Evolutionary conservation across 2,888 invertebrate genomes (phyloP).

Genomic region (Pterostichus madidus): DNA sequence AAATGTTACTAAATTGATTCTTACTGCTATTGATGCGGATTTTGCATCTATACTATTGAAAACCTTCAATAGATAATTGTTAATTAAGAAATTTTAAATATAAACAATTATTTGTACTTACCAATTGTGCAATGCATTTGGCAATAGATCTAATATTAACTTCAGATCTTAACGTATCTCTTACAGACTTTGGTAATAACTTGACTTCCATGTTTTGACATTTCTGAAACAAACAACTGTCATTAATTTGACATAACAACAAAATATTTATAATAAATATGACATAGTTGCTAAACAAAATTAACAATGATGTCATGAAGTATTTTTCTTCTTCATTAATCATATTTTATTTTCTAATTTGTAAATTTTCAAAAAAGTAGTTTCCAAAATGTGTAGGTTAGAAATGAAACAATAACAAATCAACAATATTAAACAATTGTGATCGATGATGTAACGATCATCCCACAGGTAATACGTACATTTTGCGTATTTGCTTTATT

Average conservation of each 20-base stretch:
- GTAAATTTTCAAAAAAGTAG: slow-evolving; percentile 25
- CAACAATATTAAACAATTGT: slow-evolving; percentile 6
- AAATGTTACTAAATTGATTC: slow-evolving; percentile 81
- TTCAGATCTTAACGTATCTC: slow-evolving; percentile 80
- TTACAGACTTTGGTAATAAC: slow-evolving; percentile 76
- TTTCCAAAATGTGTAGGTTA: slow-evolving; percentile 38
- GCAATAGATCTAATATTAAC: slow-evolving; percentile 79
- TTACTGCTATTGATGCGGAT: slow-evolving; percentile 84
- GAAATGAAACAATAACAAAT: slow-evolving; percentile 7
- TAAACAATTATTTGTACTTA: slow-evolving; percentile 72
- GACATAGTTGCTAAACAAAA: slow-evolving; percentile 17
- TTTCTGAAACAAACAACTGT: slow-evolving; percentile 35
- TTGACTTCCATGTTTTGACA: slow-evolving; percentile 73
- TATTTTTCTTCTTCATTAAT: slow-evolving; percentile 20
- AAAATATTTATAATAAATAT: background rate
- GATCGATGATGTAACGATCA: slow-evolving; percentile 27
- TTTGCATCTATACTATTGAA: slow-evolving; percentile 86
- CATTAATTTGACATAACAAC: slow-evolving; percentile 31
- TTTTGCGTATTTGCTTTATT: slow-evolving; percentile 48
- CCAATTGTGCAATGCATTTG: slow-evolving; percentile 84
- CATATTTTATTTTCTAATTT: background rate
- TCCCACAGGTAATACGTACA: slow-evolving; percentile 35
- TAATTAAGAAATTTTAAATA: background rate
- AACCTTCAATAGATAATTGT: slow-evolving; percentile 77
- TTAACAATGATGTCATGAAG: slow-evolving; percentile 14